Conservation (phyloP, 2,797 vertebrate species). For the Alca torda region DNA sequence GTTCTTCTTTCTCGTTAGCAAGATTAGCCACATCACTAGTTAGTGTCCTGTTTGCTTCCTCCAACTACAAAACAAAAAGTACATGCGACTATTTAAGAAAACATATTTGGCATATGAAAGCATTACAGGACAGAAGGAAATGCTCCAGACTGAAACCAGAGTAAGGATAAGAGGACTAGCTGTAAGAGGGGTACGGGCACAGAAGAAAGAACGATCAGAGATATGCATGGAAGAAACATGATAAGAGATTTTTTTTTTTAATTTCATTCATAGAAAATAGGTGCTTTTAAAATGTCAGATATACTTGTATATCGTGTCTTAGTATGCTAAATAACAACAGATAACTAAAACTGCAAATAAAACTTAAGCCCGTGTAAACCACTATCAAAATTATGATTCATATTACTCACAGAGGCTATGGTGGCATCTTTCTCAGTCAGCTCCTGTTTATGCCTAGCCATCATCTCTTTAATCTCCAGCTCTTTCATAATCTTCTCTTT, state of each 20-base stretch:
- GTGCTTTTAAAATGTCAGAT: neutral
- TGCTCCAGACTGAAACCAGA: neutral
- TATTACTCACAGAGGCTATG: conserved; percentile 87
- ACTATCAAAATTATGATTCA: neutral
- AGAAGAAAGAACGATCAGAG: neutral
- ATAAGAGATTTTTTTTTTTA: neutral
- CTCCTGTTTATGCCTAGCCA: conserved; percentile 91
- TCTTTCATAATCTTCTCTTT: conserved; percentile 99
- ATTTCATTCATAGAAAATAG: neutral
- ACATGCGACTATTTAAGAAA: neutral
- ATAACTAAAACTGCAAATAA: neutral
- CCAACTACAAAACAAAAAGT: conserved; percentile 79
- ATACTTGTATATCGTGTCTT: neutral
- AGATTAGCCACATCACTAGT: conserved; percentile 94
- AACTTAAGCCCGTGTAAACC: neutral
- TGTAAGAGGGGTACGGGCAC: neutral
- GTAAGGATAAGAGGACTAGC: neutral
- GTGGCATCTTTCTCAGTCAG: conserved; percentile 93
- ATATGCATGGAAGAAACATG: neutral
- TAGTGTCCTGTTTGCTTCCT: conserved; percentile 95
- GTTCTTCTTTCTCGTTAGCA: conserved; percentile 93
- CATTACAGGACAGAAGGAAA: neutral
- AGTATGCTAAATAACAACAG: neutral
- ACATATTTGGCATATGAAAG: neutral
- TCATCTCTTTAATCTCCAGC: conserved; percentile 97